A percentile compares a stretch with the other conserved stretches of the same genome.
Evolutionary conservation across 2,113 vertebrate species (phyloP).

Genomic region (Scomber japonicus): DNA sequence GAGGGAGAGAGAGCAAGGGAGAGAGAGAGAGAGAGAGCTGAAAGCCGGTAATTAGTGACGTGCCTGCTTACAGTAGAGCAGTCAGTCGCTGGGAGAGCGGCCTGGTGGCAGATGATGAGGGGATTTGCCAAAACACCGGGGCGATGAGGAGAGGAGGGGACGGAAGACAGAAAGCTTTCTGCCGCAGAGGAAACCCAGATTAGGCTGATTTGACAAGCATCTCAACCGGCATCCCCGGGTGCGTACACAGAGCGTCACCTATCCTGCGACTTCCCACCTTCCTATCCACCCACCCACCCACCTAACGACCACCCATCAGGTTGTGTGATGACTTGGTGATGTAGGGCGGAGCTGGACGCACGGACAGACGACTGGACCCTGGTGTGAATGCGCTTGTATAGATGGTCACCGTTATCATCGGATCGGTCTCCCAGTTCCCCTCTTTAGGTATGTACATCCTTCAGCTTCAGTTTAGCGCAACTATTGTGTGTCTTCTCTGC

Average conservation of each 20-base stretch:
- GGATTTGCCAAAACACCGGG: constrained; percentile 36
- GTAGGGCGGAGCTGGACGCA: constrained; percentile 66
- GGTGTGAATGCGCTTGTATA: constrained; percentile 27
- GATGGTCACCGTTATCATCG: constrained; percentile 52
- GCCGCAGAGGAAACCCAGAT: constrained; percentile 58
- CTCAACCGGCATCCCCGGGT: constrained; percentile 42
- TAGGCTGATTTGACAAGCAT: constrained; percentile 25
- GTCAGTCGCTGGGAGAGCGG: constrained; percentile 28
- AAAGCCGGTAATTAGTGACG: constrained; percentile 63
- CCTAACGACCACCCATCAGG: constrained; percentile 37
- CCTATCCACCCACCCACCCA: neutral
- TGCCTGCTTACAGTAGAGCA: constrained; percentile 9
- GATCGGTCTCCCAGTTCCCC: constrained; percentile 18
- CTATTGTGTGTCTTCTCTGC: constrained; percentile 13
- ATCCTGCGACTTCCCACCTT: constrained; percentile 20
- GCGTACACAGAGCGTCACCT: constrained; percentile 31
- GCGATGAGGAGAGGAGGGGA: constrained; percentile 40
- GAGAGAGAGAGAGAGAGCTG: constrained; percentile 2
- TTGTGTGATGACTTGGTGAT: constrained; percentile 35
- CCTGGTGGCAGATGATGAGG: constrained; percentile 35
- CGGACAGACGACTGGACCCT: constrained; percentile 32
- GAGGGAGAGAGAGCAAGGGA: neutral
- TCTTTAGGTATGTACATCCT: constrained; percentile 55
- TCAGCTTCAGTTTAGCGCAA: neutral
- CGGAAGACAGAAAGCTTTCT: constrained; percentile 29